Conservation (phyloP, 2,797 vertebrate genomes). For the Sylvilagus floridanus region DNA sequence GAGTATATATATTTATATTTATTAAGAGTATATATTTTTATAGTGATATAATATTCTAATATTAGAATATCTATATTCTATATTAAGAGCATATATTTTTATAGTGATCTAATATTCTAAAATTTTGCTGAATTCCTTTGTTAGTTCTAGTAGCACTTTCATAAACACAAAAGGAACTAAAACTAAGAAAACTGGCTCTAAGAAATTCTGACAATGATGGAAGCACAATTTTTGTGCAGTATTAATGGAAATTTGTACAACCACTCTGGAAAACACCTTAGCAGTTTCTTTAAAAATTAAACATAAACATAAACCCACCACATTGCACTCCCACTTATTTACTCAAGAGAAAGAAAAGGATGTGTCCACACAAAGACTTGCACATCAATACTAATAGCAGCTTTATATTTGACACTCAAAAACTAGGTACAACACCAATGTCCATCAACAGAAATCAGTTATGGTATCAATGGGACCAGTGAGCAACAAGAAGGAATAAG, state of each 20-base stretch:
- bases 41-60: too few species aligned
- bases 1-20: too few species aligned
- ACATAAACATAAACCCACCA: background rate
- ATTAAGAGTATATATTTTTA: too few species aligned
- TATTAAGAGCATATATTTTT: too few species aligned
- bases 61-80: too few species aligned
- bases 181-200: constrained; percentile 30
- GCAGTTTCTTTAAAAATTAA: constrained; percentile 3
- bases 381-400: background rate
- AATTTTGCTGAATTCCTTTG: background rate
- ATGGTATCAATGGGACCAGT: background rate
- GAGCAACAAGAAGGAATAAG: constrained; percentile 9
- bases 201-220: background rate
- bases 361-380: constrained; percentile 17
- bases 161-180: constrained; percentile 23
- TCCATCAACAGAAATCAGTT: background rate
- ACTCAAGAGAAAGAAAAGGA: constrained; percentile 37
- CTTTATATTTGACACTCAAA: background rate
- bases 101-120: background rate
- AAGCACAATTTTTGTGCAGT: background rate
- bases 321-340: background rate
- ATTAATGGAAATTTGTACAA: background rate
- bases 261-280: constrained; percentile 1
- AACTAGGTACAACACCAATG: constrained; percentile 7
- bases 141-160: constrained; percentile 12